These are phyloP conservation scores for Trypoxylus dichotomus DNA, from an alignment of 1,140 invertebrate genomes.

Conservation along the genomic window DNA sequence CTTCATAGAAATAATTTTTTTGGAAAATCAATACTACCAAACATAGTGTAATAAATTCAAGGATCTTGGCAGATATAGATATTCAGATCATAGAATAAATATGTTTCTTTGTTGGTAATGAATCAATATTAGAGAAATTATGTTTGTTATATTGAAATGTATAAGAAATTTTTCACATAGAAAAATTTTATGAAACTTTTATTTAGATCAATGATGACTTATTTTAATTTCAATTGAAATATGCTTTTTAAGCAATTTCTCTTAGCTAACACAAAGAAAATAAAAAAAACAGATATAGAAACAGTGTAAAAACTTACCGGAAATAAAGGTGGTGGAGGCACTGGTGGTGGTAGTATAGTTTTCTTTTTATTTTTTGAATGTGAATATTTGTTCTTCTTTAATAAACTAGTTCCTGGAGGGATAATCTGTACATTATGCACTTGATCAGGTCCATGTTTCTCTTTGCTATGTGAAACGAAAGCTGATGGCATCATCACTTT, in stretches of 20 bases:
- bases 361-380: slow-evolving; percentile 34
- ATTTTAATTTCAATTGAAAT: no score
- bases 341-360: slow-evolving; percentile 29
- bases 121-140: no score
- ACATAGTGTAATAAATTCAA: no score
- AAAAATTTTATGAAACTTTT: no score
- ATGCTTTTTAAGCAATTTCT: background rate
- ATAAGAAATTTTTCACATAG: no score
- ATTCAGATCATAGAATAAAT: no score
- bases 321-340: slow-evolving; percentile 29
- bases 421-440: background rate
- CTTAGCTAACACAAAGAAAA: background rate
- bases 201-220: no score
- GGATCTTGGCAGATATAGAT: no score
- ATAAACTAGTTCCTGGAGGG: slow-evolving; percentile 20
- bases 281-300: background rate
- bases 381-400: slow-evolving; percentile 27
- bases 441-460: slow-evolving; percentile 31
- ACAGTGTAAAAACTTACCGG: slow-evolving; percentile 16
- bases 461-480: slow-evolving; percentile 28
- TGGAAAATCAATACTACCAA: no score
- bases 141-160: no score
- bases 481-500: slow-evolving; percentile 34
- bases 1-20: no score
- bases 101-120: no score